Evolutionary conservation across 2,888 invertebrate species (phyloP).

Genomic region (Aproaerema taeniolella): DNA sequence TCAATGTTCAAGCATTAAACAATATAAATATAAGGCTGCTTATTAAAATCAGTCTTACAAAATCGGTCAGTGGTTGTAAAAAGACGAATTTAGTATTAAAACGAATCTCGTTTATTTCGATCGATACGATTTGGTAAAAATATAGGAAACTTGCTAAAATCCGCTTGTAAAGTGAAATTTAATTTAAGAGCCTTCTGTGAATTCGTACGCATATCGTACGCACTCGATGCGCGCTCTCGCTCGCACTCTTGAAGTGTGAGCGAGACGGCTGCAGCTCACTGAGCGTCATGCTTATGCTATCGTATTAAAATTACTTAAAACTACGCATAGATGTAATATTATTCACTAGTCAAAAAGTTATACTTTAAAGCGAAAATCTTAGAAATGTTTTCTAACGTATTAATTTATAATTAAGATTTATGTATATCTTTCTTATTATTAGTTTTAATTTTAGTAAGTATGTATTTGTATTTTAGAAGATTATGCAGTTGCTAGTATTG

Average conservation of each 20-base stretch:
- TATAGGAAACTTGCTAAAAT: neutral
- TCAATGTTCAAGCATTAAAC: too few relatives aligned
- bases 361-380: slow-evolving; percentile 47
- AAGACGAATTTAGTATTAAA: neutral
- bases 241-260: too few relatives aligned
- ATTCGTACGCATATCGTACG: too few relatives aligned
- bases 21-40: too few relatives aligned
- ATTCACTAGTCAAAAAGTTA: slow-evolving; percentile 71
- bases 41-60: too few relatives aligned
- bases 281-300: too few relatives aligned
- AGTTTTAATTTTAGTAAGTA: slow-evolving; percentile 38
- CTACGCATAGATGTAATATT: slow-evolving; percentile 57
- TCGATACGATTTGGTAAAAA: neutral
- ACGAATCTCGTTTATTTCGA: slow-evolving; percentile 24
- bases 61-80: too few relatives aligned
- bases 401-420: slow-evolving; percentile 36
- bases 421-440: slow-evolving; percentile 30
- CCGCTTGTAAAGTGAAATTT: neutral
- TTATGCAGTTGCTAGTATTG: slow-evolving; percentile 31
- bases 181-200: too few relatives aligned
- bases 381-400: slow-evolving; percentile 41
- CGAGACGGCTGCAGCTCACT: too few relatives aligned
- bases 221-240: too few relatives aligned
- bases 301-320: slow-evolving; percentile 51
- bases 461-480: slow-evolving; percentile 32